These are phyloP conservation scores for Sabellastarte sp. DNA, from an alignment of 2,888 invertebrate species.

Conservation along the genomic window DNA sequence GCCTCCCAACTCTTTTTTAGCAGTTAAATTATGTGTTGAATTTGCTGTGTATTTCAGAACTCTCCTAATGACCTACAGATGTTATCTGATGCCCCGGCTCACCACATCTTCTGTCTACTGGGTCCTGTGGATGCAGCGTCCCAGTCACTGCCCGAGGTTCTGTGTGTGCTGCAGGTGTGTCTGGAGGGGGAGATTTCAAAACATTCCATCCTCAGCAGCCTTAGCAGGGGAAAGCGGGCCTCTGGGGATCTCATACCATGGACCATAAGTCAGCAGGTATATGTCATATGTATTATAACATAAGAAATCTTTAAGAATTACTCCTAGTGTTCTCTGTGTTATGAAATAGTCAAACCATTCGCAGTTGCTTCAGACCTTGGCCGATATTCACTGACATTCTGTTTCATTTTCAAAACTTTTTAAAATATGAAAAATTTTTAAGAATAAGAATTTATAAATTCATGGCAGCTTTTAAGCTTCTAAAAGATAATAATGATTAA, in stretches of 20 bases:
- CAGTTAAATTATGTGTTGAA: too few relatives aligned
- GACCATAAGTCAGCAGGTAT: constrained; percentile 88
- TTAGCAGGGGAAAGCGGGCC: constrained; percentile 84
- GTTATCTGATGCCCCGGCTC: constrained; percentile 97
- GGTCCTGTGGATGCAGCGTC: constrained; percentile 69
- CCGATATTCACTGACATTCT: too few relatives aligned
- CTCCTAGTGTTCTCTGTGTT: not conserved
- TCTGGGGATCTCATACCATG: constrained; percentile 98
- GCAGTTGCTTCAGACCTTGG: too few relatives aligned
- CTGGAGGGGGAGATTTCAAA: constrained; percentile 69
- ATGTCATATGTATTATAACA: not conserved
- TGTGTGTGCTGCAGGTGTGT: constrained; percentile 86
- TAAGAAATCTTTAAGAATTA: not conserved
- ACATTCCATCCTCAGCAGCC: constrained; percentile 72
- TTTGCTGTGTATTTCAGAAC: constrained; percentile 67
- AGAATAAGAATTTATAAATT: too few relatives aligned
- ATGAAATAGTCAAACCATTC: too few relatives aligned
- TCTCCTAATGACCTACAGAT: constrained; percentile 98
- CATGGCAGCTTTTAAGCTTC: too few relatives aligned
- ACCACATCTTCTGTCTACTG: constrained; percentile 91
- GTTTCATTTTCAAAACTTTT: too few relatives aligned
- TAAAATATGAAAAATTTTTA: too few relatives aligned
- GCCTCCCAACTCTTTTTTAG: too few relatives aligned
- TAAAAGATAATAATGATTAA: too few relatives aligned
- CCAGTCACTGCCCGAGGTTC: constrained; percentile 78